phyloP scores from a whole-genome alignment of 2,113 vertebrate genomes.

The Leucoraja erinaceus region DNA sequence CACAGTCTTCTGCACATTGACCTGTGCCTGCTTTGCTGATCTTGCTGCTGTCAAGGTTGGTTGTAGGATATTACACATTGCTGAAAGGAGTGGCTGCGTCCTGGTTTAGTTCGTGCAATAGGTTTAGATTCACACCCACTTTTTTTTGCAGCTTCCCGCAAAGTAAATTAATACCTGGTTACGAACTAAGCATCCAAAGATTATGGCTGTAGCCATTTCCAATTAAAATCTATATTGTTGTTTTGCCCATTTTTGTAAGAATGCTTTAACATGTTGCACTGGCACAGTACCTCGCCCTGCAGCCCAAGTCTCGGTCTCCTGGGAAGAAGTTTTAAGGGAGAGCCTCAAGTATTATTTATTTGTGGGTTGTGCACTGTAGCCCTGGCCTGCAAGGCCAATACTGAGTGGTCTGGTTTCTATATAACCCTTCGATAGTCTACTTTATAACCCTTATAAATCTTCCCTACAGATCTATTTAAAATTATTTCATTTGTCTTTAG shows the following conservation, averaged over 20 bases:
- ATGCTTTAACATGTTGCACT: slow-evolving; percentile 7
- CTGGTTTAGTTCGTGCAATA: neutral
- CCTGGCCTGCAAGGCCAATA: neutral
- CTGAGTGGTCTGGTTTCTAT: neutral
- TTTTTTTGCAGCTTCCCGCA: too few relatives aligned
- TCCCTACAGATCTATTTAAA: neutral
- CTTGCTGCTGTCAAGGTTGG: neutral
- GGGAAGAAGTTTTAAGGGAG: neutral
- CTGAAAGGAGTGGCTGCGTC: neutral
- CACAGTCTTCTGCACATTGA: neutral
- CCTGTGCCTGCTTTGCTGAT: neutral
- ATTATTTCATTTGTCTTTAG: neutral
- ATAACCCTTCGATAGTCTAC: neutral
- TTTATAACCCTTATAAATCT: neutral
- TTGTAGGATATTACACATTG: neutral
- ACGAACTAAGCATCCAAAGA: neutral
- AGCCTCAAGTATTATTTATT: neutral
- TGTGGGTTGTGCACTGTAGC: neutral
- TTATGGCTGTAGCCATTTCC: neutral
- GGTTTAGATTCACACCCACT: neutral
- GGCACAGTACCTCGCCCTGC: neutral
- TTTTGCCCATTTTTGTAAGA: neutral
- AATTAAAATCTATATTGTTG: neutral
- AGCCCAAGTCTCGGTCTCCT: neutral
- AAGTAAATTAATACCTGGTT: too few relatives aligned